Evolutionary conservation across 2,888 invertebrate genomes (phyloP).

Genomic region (Euspilapteryx auroguttella): DNA sequence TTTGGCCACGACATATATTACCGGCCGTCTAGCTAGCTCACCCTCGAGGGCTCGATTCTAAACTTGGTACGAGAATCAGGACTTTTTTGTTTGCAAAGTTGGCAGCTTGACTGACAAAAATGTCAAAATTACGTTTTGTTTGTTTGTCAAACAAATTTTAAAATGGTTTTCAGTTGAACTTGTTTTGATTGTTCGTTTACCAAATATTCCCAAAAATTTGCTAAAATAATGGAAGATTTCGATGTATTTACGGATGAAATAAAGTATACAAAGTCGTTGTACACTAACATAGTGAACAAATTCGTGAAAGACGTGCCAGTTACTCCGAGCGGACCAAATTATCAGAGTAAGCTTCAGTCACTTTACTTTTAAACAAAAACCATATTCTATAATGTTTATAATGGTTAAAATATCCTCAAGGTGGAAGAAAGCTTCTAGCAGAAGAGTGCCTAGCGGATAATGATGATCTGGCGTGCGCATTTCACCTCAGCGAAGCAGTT

Average conservation of each 20-base stretch:
- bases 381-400: too few relatives aligned
- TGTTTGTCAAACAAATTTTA: too few relatives aligned
- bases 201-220: neutral
- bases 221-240: constrained; percentile 37
- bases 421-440: constrained; percentile 36
- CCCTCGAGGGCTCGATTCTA: too few relatives aligned
- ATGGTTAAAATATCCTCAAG: too few relatives aligned
- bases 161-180: neutral
- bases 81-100: too few relatives aligned
- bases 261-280: constrained; percentile 30
- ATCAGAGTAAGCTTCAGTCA: constrained; percentile 36
- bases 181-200: neutral
- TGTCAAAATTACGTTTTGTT: too few relatives aligned
- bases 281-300: constrained; percentile 29
- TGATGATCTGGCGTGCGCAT: constrained; percentile 32
- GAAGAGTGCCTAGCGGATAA: constrained; percentile 28
- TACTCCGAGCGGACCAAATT: constrained; percentile 41
- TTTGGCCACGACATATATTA: too few relatives aligned
- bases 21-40: too few relatives aligned
- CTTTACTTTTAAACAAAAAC: too few relatives aligned
- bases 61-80: too few relatives aligned
- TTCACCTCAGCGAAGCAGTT: constrained; percentile 42
- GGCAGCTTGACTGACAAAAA: too few relatives aligned
- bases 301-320: constrained; percentile 28
- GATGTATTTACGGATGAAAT: constrained; percentile 49